Base-by-base conservation (phyloP, 2,113 vertebrate species). In the Arizona elegans region DNA sequence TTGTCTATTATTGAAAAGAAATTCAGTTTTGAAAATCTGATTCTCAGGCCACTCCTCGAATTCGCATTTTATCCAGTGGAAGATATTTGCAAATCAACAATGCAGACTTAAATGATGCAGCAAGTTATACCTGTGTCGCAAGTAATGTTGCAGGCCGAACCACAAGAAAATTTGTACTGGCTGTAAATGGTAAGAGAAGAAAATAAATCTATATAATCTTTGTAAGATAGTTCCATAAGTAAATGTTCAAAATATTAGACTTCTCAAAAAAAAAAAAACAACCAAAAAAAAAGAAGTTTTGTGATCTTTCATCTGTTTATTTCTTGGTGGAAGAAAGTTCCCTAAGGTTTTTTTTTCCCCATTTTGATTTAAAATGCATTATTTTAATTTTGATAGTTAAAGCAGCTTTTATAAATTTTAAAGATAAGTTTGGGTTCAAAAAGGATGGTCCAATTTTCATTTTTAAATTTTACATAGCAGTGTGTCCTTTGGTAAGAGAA, bases 1-100 rank as follows among this genome's bases (percentile, higher is more conserved):
- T 56, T 33, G 1, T 26, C 5, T 52, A 21, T 85, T 21, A 6
- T 65, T 55, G 86, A 92, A 87, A 43, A 3, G 50, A 92, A 86
- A 91, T 94, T 94, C 91, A 62, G n/a, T 75, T 92, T 95, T 59
- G 93, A n/a, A 90, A 65, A 94, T 53, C 91, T 88, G 90, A 88
- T 96, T 92, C 23, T 2, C 86, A 99, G 99, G 98, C 98, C 59
- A 98, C 98, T 26, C 97, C 98, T 62, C 98, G 99, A 50, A 95
- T 99, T 29, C 98, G 98, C 7, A 96, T 99, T 95, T 97, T 99
- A 0, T 99, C 99, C 59, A 95, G 75, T 1, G 99, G 99, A 11
- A 98, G 98, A 91, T 99, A 99, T 94, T 95, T 99, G 94, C 99
- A 99, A 96, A 98, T 99, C 97, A 99, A 99, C 95, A 98, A 98